phyloP scores from a whole-genome alignment of 2,113 vertebrate species.

The Platysternon megacephalum region DNA sequence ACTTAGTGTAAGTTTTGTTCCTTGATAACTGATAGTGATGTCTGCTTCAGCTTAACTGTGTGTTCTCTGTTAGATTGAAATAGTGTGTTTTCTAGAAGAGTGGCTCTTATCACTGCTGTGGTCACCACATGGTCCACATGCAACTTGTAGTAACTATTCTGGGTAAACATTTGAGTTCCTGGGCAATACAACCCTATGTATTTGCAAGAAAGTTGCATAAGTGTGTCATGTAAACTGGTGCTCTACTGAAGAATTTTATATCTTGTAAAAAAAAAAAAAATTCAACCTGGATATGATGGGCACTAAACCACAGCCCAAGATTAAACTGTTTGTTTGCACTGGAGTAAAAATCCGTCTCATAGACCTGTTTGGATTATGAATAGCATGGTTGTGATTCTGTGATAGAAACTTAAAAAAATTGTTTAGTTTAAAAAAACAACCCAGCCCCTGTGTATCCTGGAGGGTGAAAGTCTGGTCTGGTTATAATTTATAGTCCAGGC shows the following conservation, averaged over 20 bases:
- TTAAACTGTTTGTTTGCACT: background rate
- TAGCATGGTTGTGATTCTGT: background rate
- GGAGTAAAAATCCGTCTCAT: too few relatives aligned
- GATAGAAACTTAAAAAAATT: background rate
- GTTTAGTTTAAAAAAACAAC: background rate
- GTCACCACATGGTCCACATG: fast-evolving
- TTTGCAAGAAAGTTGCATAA: fast-evolving
- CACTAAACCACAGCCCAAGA: fast-evolving
- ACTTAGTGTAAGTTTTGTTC: background rate
- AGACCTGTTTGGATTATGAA: background rate
- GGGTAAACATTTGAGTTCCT: background rate
- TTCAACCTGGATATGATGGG: fast-evolving
- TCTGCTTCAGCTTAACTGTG: background rate
- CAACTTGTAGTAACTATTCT: background rate
- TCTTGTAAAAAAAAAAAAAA: background rate
- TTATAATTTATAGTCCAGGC: background rate
- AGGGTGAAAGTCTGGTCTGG: background rate
- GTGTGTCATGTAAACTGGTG: fast-evolving
- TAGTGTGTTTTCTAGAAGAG: background rate
- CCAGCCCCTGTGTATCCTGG: background rate
- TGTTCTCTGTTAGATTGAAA: background rate
- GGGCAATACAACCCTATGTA: fast-evolving
- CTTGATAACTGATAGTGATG: background rate
- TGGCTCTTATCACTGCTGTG: background rate
- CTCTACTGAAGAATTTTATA: background rate